Evolutionary conservation across 2,113 vertebrate species (phyloP).

Genomic region (Mesitornis unicolor): DNA sequence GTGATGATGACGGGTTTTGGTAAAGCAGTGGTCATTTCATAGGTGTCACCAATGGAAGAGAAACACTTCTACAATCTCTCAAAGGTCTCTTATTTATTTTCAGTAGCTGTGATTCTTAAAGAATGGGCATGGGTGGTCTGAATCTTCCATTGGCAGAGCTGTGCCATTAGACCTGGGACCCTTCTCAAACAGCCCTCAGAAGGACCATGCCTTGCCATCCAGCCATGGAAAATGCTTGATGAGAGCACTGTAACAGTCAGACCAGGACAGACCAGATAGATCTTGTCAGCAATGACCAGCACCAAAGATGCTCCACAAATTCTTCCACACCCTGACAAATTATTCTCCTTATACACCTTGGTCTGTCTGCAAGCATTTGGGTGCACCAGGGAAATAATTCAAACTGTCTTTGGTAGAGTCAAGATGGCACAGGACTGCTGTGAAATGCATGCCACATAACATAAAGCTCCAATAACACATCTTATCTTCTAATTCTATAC

Average conservation of each 20-base stretch:
- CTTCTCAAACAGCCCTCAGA: background rate
- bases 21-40: background rate
- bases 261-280: background rate
- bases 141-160: background rate
- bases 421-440: background rate
- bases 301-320: background rate
- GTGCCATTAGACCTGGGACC: background rate
- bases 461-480: background rate
- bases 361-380: accelerated
- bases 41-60: background rate
- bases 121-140: background rate
- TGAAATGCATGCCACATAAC: background rate
- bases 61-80: background rate
- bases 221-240: background rate
- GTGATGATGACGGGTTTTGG: background rate
- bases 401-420: background rate
- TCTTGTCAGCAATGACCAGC: background rate
- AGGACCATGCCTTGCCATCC: background rate
- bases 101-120: background rate
- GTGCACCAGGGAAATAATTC: background rate
- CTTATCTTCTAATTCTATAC: background rate
- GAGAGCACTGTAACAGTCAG: background rate
- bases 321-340: background rate
- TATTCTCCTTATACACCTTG: background rate
- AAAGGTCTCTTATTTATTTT: background rate